These are phyloP conservation scores for Crossocerus cetratus DNA, from an alignment of 2,888 invertebrate species.

Conservation along the genomic window DNA sequence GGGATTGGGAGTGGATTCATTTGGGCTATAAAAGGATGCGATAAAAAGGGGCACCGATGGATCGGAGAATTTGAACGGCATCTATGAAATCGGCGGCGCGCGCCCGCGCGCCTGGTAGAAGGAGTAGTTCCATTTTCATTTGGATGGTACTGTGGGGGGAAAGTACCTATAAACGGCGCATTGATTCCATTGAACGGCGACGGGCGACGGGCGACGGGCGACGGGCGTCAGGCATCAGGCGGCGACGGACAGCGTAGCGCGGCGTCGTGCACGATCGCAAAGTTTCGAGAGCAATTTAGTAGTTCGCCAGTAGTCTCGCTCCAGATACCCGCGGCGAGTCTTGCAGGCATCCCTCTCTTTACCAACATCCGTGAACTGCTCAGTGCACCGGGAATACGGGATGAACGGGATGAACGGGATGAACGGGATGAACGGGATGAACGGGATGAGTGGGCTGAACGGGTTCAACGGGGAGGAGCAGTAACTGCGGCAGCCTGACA, in stretches of 20 bases:
- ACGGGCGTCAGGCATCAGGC: not conserved
- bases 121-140: slow-evolving; percentile 30
- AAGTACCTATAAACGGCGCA: slow-evolving; percentile 54
- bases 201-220: too few species aligned
- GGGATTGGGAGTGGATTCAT: not conserved
- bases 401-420: not conserved
- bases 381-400: slow-evolving; percentile 10
- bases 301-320: slow-evolving; percentile 47
- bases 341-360: slow-evolving; percentile 24
- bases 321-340: slow-evolving; percentile 36
- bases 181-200: slow-evolving; percentile 18
- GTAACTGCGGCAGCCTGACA: slow-evolving; percentile 40
- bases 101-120: not conserved
- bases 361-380: slow-evolving; percentile 4
- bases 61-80: not conserved
- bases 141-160: slow-evolving; percentile 29
- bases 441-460: not conserved
- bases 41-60: slow-evolving; percentile 4
- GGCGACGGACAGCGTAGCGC: not conserved
- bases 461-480: not conserved
- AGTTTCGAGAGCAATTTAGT: slow-evolving; percentile 62
- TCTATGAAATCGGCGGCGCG: not conserved
- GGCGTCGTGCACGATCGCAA: slow-evolving; percentile 50
- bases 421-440: not conserved
- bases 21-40: slow-evolving; percentile 26